phyloP scores from a whole-genome alignment of 2,113 vertebrate genomes.

The Progne subis region DNA sequence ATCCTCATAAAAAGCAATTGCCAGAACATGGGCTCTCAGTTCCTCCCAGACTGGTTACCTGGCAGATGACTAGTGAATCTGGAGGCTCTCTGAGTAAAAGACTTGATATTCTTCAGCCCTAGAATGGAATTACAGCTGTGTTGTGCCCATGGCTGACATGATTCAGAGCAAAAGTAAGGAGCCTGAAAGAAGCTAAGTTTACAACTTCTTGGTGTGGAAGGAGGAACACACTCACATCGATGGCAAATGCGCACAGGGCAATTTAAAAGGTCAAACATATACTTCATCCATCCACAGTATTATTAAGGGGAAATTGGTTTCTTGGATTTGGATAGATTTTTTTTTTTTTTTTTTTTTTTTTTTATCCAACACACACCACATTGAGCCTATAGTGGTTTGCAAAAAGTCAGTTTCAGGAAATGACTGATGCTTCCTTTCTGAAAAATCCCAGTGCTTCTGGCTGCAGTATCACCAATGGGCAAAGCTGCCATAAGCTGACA shows the following conservation, averaged over 20 bases:
- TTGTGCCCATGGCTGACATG: background rate
- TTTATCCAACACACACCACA: background rate
- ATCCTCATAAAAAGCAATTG: background rate
- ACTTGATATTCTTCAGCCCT: background rate
- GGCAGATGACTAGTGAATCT: background rate
- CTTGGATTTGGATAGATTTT: background rate
- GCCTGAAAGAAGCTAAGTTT: background rate
- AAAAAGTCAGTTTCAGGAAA: background rate
- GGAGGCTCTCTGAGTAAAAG: background rate
- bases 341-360: background rate
- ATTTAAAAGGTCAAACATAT: background rate
- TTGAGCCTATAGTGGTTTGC: background rate
- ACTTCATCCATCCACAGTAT: background rate
- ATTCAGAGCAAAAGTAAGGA: background rate
- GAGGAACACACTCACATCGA: accelerated
- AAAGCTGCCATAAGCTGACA: background rate
- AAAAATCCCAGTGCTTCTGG: background rate
- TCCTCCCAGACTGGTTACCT: background rate
- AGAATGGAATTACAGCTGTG: background rate
- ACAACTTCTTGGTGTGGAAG: background rate
- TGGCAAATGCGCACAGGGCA: background rate
- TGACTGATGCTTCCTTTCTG: background rate
- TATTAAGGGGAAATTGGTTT: background rate
- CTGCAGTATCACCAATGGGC: background rate
- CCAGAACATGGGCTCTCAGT: background rate